Conservation (phyloP, 2,888 invertebrate species). For the Perizoma affinitatum region DNA sequence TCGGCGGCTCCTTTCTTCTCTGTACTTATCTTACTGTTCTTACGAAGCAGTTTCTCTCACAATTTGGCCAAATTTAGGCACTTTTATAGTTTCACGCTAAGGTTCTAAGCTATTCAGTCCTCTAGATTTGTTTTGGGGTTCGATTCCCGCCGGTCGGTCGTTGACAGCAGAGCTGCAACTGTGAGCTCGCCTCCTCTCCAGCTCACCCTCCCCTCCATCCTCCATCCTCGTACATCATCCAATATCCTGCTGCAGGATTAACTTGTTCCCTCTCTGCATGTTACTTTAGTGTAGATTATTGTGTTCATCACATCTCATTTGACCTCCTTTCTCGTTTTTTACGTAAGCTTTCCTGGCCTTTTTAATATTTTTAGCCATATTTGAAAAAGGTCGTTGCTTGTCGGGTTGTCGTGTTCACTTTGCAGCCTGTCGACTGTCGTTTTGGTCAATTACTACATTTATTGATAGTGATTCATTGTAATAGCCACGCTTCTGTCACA, state of each 20-base stretch:
- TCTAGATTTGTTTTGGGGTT: constrained; percentile 1
- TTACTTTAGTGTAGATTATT: too few relatives aligned
- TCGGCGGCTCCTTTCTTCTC: constrained; percentile 16
- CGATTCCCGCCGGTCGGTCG: constrained; percentile 21
- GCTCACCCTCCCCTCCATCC: constrained; percentile 28
- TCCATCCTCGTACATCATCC: constrained; percentile 30
- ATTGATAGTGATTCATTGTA: constrained; percentile 46
- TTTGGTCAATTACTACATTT: constrained; percentile 81
- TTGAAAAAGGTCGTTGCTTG: background rate
- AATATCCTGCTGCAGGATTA: background rate
- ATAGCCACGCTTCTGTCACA: constrained; percentile 52
- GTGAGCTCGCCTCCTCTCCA: constrained; percentile 50
- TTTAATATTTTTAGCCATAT: background rate
- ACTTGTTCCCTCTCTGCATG: background rate
- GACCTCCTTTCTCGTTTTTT: background rate
- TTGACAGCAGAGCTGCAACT: constrained; percentile 55
- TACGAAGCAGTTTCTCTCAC: constrained; percentile 2
- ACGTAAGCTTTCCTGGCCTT: constrained; percentile 1
- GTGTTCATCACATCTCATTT: too few relatives aligned
- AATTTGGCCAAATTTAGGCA: background rate
- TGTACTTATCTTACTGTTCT: constrained; percentile 6
- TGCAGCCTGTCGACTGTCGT: constrained; percentile 44
- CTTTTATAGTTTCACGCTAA: background rate
- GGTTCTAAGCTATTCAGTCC: background rate
- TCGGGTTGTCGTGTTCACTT: background rate